Evolutionary conservation across 2,888 invertebrate genomes (phyloP).

Genomic region (Napeogenes sylphis): DNA sequence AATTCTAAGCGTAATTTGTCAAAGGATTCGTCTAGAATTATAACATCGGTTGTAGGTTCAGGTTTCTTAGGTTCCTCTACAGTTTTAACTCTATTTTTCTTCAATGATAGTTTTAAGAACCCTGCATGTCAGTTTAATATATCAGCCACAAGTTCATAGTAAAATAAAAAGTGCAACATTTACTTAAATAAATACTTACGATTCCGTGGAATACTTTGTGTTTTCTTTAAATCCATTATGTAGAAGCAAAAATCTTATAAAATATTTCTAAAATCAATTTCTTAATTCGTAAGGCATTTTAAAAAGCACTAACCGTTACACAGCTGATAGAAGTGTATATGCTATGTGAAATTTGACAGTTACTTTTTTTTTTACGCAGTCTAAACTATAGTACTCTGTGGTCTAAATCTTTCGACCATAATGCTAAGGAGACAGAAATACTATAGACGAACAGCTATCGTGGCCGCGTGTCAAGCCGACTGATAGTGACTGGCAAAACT

Average conservation of each 20-base stretch:
- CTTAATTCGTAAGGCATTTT: conserved; percentile 6
- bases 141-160: not conserved
- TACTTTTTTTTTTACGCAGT: too few species aligned
- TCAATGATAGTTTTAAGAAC: conserved; percentile 58
- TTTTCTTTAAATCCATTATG: conserved; percentile 48
- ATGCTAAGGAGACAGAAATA: too few species aligned
- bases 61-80: conserved; percentile 41
- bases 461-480: too few species aligned
- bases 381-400: too few species aligned
- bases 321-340: not conserved
- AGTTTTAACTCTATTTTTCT: conserved; percentile 53
- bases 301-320: conserved; percentile 12
- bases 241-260: not conserved
- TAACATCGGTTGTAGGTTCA: conserved; percentile 54
- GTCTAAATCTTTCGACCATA: too few species aligned
- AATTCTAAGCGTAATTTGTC: conserved; percentile 51
- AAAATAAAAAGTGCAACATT: not conserved
- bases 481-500: too few species aligned
- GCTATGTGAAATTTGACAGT: not conserved
- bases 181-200: conserved; percentile 42
- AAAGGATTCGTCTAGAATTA: conserved; percentile 64
- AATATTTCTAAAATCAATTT: conserved; percentile 1
- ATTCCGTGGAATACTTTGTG: conserved; percentile 42
- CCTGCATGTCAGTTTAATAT: conserved; percentile 43
- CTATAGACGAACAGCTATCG: too few species aligned